Evolutionary conservation across 2,888 invertebrate species (phyloP).

Genomic region (Ichneumoninae sp.): DNA sequence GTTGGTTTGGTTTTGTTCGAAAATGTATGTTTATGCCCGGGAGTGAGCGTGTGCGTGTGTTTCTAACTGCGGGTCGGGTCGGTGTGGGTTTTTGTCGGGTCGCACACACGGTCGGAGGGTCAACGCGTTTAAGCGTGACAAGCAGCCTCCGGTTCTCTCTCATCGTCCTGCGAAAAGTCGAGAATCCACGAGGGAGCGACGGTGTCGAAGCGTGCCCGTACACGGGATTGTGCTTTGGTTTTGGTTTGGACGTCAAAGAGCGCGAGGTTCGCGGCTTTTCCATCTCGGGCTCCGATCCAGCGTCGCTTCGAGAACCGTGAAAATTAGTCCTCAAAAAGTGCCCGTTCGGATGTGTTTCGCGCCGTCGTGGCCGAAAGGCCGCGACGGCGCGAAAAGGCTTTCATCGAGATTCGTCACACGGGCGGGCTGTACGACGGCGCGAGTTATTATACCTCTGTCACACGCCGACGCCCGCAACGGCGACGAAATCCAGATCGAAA

Average conservation of each 20-base stretch:
- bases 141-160: slow-evolving; percentile 14
- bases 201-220: slow-evolving; percentile 27
- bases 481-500: slow-evolving; percentile 10
- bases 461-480: background rate
- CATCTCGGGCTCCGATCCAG: background rate
- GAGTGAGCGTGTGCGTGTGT: slow-evolving; percentile 49
- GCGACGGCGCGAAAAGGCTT: background rate
- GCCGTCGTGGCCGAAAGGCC: background rate
- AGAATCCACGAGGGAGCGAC: background rate
- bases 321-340: slow-evolving; percentile 69
- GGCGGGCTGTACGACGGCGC: background rate
- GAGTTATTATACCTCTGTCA: background rate
- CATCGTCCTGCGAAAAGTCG: slow-evolving; percentile 9
- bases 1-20: slow-evolving; percentile 45
- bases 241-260: slow-evolving; percentile 3
- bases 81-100: slow-evolving; percentile 59
- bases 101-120: slow-evolving; percentile 43
- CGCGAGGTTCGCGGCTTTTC: background rate
- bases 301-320: slow-evolving; percentile 40
- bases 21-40: slow-evolving; percentile 61
- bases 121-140: slow-evolving; percentile 57
- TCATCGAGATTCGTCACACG: slow-evolving; percentile 31
- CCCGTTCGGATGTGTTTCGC: background rate
- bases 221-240: slow-evolving; percentile 11
- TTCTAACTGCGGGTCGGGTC: slow-evolving; percentile 23